Percentiles rank a stretch among this genome's conserved stretches.
These are phyloP conservation scores for Euzophera pinguis DNA, from an alignment of 2,888 invertebrate genomes.

Conservation along the genomic window DNA sequence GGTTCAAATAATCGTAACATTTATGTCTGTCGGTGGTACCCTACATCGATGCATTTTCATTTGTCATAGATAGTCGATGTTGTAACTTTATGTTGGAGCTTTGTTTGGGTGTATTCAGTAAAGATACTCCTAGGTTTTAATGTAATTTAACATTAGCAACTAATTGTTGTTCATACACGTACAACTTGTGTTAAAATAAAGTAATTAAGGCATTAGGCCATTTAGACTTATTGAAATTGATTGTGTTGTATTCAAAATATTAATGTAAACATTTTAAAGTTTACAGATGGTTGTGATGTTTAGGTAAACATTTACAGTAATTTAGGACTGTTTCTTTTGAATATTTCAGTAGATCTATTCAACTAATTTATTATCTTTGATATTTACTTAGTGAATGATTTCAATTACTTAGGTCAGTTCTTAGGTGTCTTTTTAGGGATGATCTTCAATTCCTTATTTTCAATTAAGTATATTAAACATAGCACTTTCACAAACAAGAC, in stretches of 20 bases:
- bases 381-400: slow-evolving; percentile 53
- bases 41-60: slow-evolving; percentile 56
- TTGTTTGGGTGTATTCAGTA: slow-evolving; percentile 47
- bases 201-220: slow-evolving; percentile 67
- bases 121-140: slow-evolving; percentile 27
- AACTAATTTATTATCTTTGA: slow-evolving; percentile 39
- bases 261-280: slow-evolving; percentile 67
- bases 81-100: slow-evolving; percentile 57
- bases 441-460: slow-evolving; percentile 33
- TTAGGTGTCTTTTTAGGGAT: slow-evolving; percentile 31
- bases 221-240: slow-evolving; percentile 26
- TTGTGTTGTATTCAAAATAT: slow-evolving; percentile 30
- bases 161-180: slow-evolving; percentile 31
- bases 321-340: slow-evolving; percentile 41
- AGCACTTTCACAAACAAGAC: slow-evolving; percentile 58
- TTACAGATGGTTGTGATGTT: slow-evolving; percentile 76
- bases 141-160: slow-evolving; percentile 35
- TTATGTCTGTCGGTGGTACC: slow-evolving; percentile 42
- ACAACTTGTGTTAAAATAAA: slow-evolving; percentile 42
- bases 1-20: slow-evolving; percentile 40
- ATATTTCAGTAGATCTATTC: slow-evolving; percentile 32
- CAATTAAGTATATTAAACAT: slow-evolving; percentile 37
- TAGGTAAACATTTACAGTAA: slow-evolving; percentile 68
- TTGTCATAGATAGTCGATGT: slow-evolving; percentile 70
- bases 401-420: slow-evolving; percentile 21